These are phyloP conservation scores for Neuroterus valhalla DNA, from an alignment of 1,140 invertebrate species.

Conservation along the genomic window DNA sequence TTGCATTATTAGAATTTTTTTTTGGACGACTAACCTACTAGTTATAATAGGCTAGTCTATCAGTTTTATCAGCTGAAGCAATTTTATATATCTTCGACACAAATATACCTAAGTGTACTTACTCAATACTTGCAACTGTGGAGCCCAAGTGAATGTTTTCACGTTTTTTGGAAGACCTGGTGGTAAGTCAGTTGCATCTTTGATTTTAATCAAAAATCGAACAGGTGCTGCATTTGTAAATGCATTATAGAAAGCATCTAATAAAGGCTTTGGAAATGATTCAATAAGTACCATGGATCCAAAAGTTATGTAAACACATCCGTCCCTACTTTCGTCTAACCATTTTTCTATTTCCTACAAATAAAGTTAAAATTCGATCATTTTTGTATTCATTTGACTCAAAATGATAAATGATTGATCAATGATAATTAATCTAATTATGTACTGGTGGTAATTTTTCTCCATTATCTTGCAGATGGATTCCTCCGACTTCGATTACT, in stretches of 20 bases:
- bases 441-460: slow-evolving; percentile 29
- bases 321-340: slow-evolving; percentile 80
- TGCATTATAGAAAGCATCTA: slow-evolving; percentile 78
- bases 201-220: slow-evolving; percentile 54
- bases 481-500: slow-evolving; percentile 71
- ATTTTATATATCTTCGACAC: too few relatives aligned
- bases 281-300: slow-evolving; percentile 81
- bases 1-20: too few relatives aligned
- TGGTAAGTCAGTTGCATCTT: slow-evolving; percentile 32
- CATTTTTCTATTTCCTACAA: slow-evolving; percentile 80
- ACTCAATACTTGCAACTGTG: slow-evolving; percentile 13
- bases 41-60: too few relatives aligned
- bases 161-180: slow-evolving; percentile 57
- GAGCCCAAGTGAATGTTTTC: slow-evolving; percentile 32
- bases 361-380: neutral
- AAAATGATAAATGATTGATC: neutral
- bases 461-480: slow-evolving; percentile 60
- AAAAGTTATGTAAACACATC: slow-evolving; percentile 83
- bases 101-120: too few relatives aligned
- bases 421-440: neutral
- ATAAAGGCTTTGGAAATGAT: slow-evolving; percentile 76
- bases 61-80: too few relatives aligned
- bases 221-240: slow-evolving; percentile 74
- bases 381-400: neutral
- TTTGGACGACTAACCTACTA: too few relatives aligned